Percentiles rank a stretch among this genome's conserved stretches.
These are phyloP conservation scores for Argyresthia albistria DNA, from an alignment of 2,888 invertebrate species.

Conservation along the genomic window DNA sequence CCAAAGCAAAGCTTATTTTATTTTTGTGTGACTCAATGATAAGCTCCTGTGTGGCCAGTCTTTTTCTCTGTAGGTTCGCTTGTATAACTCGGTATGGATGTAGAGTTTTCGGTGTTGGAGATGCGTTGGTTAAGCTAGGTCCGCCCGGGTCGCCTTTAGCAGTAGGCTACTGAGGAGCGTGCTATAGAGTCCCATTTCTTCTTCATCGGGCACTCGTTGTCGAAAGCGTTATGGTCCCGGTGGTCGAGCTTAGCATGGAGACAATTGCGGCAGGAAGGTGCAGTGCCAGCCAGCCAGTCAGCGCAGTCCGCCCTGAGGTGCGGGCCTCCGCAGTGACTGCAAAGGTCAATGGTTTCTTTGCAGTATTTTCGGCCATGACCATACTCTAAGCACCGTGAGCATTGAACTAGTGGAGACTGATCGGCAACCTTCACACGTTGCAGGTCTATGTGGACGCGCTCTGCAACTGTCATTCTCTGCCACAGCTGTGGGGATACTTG, in stretches of 20 bases:
- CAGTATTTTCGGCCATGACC: conserved; percentile 16
- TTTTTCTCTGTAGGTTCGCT: background rate
- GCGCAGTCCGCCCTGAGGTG: conserved; percentile 11
- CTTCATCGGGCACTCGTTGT: conserved; percentile 8
- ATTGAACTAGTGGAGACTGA: conserved; percentile 8
- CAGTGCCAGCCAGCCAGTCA: background rate
- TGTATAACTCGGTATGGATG: background rate
- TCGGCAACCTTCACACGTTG: background rate
- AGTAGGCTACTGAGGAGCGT: conserved; percentile 11
- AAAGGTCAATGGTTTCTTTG: conserved; percentile 10
- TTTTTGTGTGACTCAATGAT: background rate
- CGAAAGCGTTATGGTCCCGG: conserved; percentile 7
- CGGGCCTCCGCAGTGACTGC: conserved; percentile 15
- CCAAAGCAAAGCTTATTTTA: background rate
- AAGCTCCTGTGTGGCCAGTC: conserved; percentile 3
- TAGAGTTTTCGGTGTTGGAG: background rate
- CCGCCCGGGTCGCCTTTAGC: conserved; percentile 10
- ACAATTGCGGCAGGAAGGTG: conserved; percentile 10
- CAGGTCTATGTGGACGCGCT: conserved; percentile 1
- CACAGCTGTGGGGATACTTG: conserved; percentile 13
- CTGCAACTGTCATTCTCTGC: conserved; percentile 6
- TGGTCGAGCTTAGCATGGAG: background rate
- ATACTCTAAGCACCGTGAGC: conserved; percentile 16
- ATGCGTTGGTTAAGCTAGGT: background rate
- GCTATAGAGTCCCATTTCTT: conserved; percentile 17